These are phyloP conservation scores for Clavelina lepadiformis DNA, from an alignment of 23 tunicate species.

Conservation along the genomic window DNA sequence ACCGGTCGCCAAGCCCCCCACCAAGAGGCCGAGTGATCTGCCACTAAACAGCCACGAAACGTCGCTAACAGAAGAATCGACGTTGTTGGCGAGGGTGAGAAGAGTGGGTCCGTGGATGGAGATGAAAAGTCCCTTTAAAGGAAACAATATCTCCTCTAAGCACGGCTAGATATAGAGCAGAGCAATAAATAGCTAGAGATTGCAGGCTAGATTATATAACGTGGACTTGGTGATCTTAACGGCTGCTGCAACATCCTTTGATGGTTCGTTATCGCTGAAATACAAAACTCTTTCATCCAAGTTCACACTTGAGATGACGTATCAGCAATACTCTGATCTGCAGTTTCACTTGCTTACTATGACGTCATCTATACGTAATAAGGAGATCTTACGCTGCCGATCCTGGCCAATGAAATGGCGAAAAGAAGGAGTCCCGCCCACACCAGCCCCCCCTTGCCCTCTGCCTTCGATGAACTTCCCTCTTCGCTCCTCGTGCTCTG, in stretches of 20 bases:
- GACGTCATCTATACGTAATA: background rate
- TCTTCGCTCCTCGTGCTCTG: no score
- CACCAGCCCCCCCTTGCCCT: background rate
- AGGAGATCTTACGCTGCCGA: conserved; percentile 52
- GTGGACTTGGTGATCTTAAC: no score
- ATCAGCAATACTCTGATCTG: no score
- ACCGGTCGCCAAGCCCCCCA: conserved; percentile 86
- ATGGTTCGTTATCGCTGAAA: no score
- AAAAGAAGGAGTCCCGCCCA: conserved; percentile 20
- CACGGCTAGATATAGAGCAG: no score
- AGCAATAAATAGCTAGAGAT: no score
- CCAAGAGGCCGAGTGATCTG: conserved; percentile 70
- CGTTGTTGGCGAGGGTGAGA: conserved; percentile 83
- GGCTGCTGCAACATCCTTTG: background rate
- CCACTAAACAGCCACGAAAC: conserved; percentile 94
- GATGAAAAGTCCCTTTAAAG: conserved; percentile 82
- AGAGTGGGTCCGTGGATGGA: conserved; percentile 95
- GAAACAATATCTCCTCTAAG: no score
- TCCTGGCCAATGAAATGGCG: conserved; percentile 61
- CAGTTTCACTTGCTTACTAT: no score
- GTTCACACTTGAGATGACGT: no score
- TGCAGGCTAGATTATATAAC: no score
- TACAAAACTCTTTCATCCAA: no score
- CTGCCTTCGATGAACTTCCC: no score
- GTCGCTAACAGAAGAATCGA: conserved; percentile 42